Evolutionary conservation across 2,113 vertebrate species (phyloP), one percentile per base, ranked within the genome.

Genomic region (Ceratotherium simum): DNA sequence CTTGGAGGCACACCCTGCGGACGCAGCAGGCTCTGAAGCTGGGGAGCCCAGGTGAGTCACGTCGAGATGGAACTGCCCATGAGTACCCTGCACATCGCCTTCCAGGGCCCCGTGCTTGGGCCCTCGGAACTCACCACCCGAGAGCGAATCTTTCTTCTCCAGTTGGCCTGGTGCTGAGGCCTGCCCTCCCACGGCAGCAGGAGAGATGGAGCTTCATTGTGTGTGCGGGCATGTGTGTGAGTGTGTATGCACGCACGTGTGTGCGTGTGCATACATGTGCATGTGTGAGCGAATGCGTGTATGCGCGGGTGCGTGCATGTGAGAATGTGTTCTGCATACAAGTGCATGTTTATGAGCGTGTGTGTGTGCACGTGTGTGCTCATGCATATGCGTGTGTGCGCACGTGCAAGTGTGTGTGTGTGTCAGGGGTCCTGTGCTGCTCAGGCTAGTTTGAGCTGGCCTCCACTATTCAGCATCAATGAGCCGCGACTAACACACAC

Each of bases 21-120:
- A 6, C 5, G 27, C 8, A 4, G 0, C 3, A 9, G 27, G 69
- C 13, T n/a, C 42, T n/a, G 42, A 56, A 1, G 3, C 2, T 1
- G 5, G 80, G 8, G 81, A 67, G 64, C 10, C 3, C 5, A 39
- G 17, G 17, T 5, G 12, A 87, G 65, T 56, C 67, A 29, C 8
- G 3, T 39, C 27, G 33, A 20, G 42, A 23, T 3, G 17, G 36
- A 65, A 13, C 8, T 31, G 36, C 46, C 62, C 25, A 21, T 12
- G 48, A 6, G 10, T 1, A 31, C 10, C 75, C 33, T 23, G 1
- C 16, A 18, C 31, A 20, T 10, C 25, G 12, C 60, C 69, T 76
- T 17, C 0, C 1, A 0, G 42, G 10, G 60, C 27, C 33, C 33
- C 17, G 12, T 11, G 2, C 8, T 0, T 31, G 75, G 75, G 33